Base-by-base conservation (phyloP, 1,140 invertebrate species). In the Micrasema longulum region DNA sequence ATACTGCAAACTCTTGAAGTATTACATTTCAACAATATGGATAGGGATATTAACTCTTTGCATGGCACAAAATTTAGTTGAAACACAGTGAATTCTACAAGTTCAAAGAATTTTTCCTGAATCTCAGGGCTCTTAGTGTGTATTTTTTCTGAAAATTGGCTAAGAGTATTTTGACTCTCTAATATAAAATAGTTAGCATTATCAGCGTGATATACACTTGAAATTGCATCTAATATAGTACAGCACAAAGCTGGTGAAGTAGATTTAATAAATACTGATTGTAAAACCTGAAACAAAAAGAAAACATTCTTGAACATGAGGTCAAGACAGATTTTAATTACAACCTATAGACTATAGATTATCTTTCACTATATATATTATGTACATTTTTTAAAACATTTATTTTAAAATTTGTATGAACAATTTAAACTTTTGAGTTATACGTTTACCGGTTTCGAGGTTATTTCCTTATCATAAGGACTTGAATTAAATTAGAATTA, bases 161-260 rank as follows among this genome's bases (percentile, higher is more conserved):
- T 95, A 7, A 99, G 85, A 3, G 97, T 98, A 80, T 97, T 95
- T 82, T 98, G 95, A 76, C 94, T 92, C 83, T 99, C 98, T 0
- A 99, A 86, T 77, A 99, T 98, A 81, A 99, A 99, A 84, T 99
- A 99, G 84, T 99, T 99, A 14, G 96, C 95, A 81, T 96, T 94
- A 82, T 99, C 98, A 18, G 97, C 95, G 82, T 98, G 95, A 82
- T 99, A 99, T 11, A 99, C 93, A 75, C 94, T 95, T 11, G 93
- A 97, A 79, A 99, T 97, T 1, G 96, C 95, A 80, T 99, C 97
- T 55, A 99, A 85, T 73, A 99, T 95, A 0, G 94, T 93, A 77
- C 91, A 93, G 79, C 95, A 96, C 16, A 99, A 83, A 16, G 92
- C 88, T 23, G 91, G 86, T 1, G 95, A 96, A 77, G 89, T 91